Percentiles rank a stretch among this genome's conserved stretches.
phyloP scores from a whole-genome alignment of 2,797 vertebrate genomes.

The Thunnus albacares region DNA sequence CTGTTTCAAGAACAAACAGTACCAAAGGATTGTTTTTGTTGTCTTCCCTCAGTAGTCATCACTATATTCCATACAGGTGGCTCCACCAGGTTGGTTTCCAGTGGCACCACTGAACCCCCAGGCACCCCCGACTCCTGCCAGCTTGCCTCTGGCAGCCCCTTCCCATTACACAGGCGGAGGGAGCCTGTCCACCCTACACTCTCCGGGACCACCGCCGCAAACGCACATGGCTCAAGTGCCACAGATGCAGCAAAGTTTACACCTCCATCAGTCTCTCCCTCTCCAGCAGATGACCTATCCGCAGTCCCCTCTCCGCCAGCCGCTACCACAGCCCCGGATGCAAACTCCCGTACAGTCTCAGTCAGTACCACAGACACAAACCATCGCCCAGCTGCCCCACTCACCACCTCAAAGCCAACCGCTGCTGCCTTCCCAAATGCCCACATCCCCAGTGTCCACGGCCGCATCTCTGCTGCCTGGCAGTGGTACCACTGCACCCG shows the following conservation, averaged over 20 bases:
- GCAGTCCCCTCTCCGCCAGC: constrained; percentile 76
- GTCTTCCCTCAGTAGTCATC: constrained; percentile 24
- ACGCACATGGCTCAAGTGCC: constrained; percentile 72
- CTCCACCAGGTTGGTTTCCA: constrained; percentile 84
- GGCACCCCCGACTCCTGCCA: constrained; percentile 63
- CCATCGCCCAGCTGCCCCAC: constrained; percentile 68
- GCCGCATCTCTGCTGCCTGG: constrained; percentile 62
- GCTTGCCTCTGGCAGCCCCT: constrained; percentile 70
- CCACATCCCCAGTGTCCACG: constrained; percentile 69
- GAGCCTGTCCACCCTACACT: constrained; percentile 68
- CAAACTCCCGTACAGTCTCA: constrained; percentile 73
- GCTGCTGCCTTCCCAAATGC: constrained; percentile 77
- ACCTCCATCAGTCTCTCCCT: constrained; percentile 80
- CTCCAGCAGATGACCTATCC: constrained; percentile 82
- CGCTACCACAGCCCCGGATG: constrained; percentile 71
- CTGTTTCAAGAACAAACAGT: not conserved
- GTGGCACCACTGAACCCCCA: constrained; percentile 76
- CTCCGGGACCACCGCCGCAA: constrained; percentile 72
- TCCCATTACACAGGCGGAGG: constrained; percentile 76
- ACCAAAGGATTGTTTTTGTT: not conserved
- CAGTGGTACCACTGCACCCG: constrained; percentile 56
- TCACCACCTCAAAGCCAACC: constrained; percentile 75
- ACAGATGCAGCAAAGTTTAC: constrained; percentile 79
- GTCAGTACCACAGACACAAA: constrained; percentile 71
- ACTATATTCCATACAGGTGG: constrained; percentile 66